Conservation (phyloP, 2,888 invertebrate species). For the Aphelenchoides bicaudatus region DNA sequence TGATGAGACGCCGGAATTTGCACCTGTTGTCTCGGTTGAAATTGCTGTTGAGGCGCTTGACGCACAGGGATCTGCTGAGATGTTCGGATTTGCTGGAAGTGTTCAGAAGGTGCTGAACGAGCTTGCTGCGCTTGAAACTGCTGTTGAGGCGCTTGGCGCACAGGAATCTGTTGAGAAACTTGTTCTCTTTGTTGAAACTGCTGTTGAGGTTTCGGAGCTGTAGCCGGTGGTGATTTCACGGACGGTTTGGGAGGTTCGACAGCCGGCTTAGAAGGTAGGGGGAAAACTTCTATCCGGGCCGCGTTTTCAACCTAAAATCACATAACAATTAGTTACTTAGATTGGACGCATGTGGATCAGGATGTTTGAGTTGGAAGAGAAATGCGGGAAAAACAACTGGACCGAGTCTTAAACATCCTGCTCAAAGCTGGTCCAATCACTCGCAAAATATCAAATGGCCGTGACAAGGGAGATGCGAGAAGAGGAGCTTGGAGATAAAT, state of each 20-base stretch:
- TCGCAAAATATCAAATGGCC: no score
- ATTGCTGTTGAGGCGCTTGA: neutral
- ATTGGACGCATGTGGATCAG: no score
- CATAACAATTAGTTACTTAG: no score
- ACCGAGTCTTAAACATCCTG: no score
- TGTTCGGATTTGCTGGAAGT: neutral
- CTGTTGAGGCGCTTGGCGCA: constrained; percentile 19
- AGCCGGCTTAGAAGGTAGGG: constrained; percentile 39
- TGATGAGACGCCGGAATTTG: neutral
- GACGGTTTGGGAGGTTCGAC: neutral
- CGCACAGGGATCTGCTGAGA: neutral
- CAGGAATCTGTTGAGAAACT: constrained; percentile 15
- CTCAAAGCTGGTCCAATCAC: no score
- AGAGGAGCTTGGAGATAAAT: no score
- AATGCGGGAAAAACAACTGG: no score
- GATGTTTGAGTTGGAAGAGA: no score
- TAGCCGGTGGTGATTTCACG: neutral
- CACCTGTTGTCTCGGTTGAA: neutral
- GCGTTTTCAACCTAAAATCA: constrained; percentile 54
- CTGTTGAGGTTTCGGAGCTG: neutral
- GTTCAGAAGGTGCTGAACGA: constrained; percentile 5
- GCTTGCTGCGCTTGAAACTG: constrained; percentile 26
- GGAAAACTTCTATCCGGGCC: constrained; percentile 59
- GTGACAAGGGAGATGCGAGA: no score
- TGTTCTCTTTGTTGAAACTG: constrained; percentile 13